Evolutionary conservation across 2,797 vertebrate species (phyloP).

Genomic region (Florisuga fusca): DNA sequence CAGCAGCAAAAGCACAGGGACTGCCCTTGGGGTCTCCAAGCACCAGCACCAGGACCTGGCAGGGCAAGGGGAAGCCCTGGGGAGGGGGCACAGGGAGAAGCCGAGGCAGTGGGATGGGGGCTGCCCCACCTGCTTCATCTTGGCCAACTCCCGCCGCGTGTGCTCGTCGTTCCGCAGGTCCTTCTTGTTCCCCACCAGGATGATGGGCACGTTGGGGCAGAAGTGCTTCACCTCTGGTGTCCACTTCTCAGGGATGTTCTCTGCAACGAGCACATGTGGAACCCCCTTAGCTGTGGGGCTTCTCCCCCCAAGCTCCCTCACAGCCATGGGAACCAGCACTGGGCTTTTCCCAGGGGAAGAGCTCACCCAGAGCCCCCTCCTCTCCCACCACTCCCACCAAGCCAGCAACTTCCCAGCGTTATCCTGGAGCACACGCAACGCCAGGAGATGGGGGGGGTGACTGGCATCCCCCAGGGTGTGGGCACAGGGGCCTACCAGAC

Average conservation of each 20-base stretch:
- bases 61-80: neutral
- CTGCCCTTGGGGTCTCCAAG: neutral
- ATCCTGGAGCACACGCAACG: neutral
- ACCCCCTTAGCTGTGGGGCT: neutral
- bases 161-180: conserved; percentile 95
- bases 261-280: conserved; percentile 47
- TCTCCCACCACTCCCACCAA: neutral
- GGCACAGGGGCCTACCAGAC: rapidly evolving
- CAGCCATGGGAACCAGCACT: rapidly evolving
- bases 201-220: conserved; percentile 97
- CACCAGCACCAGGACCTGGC: rapidly evolving
- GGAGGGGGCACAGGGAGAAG: too few relatives aligned
- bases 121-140: conserved; percentile 94
- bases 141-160: conserved; percentile 91
- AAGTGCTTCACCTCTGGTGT: conserved; percentile 98
- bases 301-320: rapidly evolving
- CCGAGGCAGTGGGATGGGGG: neutral
- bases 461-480: neutral
- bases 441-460: neutral
- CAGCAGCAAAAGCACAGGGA: neutral
- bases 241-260: conserved; percentile 99
- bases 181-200: conserved; percentile 98
- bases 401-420: neutral
- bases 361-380: neutral
- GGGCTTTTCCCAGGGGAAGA: rapidly evolving